Conservation (phyloP, 2,888 invertebrate species). For the Mechanitis messenoides region DNA sequence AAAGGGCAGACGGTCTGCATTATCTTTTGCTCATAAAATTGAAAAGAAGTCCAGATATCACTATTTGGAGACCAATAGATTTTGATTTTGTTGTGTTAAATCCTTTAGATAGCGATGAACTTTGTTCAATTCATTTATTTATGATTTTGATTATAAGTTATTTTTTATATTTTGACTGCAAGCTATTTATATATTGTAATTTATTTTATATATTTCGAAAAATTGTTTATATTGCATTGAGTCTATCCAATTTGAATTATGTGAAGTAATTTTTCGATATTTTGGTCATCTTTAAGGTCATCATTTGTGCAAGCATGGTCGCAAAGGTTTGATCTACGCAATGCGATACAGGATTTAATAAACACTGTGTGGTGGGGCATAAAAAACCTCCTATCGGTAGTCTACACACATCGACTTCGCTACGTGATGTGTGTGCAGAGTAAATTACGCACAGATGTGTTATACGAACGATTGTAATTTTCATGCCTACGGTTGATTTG, state of each 20-base stretch:
- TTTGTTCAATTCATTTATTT: slow-evolving; percentile 9
- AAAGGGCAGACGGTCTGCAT: slow-evolving; percentile 33
- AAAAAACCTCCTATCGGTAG: slow-evolving; percentile 64
- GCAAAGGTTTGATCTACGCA: slow-evolving; percentile 52
- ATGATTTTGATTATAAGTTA: slow-evolving; percentile 14
- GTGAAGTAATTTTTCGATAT: neutral
- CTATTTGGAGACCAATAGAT: slow-evolving; percentile 21
- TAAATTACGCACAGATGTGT: slow-evolving; percentile 44
- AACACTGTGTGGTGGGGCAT: slow-evolving; percentile 61
- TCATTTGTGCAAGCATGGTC: slow-evolving; percentile 37
- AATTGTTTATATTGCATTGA: too few species aligned
- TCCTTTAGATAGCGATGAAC: slow-evolving; percentile 14
- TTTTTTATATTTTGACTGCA: slow-evolving; percentile 3
- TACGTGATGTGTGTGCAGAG: slow-evolving; percentile 59
- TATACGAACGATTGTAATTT: slow-evolving; percentile 19
- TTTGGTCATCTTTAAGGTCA: slow-evolving; percentile 25
- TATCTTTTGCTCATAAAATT: slow-evolving; percentile 30
- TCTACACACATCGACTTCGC: slow-evolving; percentile 47
- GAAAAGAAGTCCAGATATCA: slow-evolving; percentile 28
- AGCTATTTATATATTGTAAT: neutral
- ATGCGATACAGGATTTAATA: slow-evolving; percentile 67
- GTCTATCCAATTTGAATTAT: too few species aligned
- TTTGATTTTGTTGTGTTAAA: slow-evolving; percentile 25
- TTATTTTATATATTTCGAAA: too few species aligned
- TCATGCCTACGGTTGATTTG: slow-evolving; percentile 30